Evolutionary conservation across 2,797 vertebrate genomes (phyloP).

Genomic region (Hippocampus kuda): DNA sequence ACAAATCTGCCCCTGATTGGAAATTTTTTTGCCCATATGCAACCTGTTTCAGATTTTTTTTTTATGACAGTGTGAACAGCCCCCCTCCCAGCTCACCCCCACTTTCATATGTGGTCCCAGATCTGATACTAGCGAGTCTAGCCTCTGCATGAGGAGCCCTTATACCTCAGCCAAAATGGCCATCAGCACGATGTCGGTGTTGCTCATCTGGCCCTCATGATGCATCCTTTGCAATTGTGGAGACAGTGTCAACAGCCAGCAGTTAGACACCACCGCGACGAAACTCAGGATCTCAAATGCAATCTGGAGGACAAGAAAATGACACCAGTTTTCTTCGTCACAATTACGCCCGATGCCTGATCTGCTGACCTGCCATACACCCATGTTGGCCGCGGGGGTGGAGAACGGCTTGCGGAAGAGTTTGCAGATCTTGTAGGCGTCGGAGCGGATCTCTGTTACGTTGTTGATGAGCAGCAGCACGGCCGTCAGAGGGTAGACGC

Average conservation of each 20-base stretch:
- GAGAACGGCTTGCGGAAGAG: slow-evolving; percentile 73
- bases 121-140: no score
- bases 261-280: slow-evolving; percentile 72
- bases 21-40: no score
- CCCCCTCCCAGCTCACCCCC: no score
- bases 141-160: background rate
- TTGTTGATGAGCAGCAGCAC: slow-evolving; percentile 73
- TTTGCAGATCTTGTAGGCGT: slow-evolving; percentile 74
- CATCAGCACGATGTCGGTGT: slow-evolving; percentile 49
- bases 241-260: slow-evolving; percentile 71
- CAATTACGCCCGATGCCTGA: background rate
- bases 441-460: slow-evolving; percentile 71
- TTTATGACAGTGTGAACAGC: no score
- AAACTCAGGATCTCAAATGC: slow-evolving; percentile 74
- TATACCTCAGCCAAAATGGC: slow-evolving; percentile 67
- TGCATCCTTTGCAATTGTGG: slow-evolving; percentile 50
- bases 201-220: slow-evolving; percentile 49
- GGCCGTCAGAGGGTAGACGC: slow-evolving; percentile 72
- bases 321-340: background rate
- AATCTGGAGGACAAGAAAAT: slow-evolving; percentile 40
- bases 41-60: no score
- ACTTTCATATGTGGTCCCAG: no score
- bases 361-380: slow-evolving; percentile 72
- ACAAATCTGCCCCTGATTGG: no score
- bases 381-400: slow-evolving; percentile 62